phyloP scores from a whole-genome alignment of 2,888 invertebrate species.

The Protonemura montana region DNA sequence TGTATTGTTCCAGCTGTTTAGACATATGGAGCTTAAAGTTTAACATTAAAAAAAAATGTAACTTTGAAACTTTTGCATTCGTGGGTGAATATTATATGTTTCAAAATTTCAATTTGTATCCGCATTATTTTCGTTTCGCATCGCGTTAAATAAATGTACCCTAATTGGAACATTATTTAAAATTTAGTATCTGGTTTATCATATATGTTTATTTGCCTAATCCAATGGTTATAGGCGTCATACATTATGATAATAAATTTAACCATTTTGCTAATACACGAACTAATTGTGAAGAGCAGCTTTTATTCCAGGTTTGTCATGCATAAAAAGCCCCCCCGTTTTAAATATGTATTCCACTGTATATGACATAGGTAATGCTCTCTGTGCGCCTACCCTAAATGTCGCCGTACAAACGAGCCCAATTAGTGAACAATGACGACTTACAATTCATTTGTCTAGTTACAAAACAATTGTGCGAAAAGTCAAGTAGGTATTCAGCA shows the following conservation, averaged over 20 bases:
- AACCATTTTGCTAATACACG: not conserved
- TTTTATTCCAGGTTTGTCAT: not conserved
- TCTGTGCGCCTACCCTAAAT: not conserved
- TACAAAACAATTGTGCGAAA: not conserved
- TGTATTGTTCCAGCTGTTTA: not conserved
- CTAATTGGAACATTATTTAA: no score
- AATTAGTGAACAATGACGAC: not conserved
- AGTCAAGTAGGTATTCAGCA: not conserved
- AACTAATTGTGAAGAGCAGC: not conserved
- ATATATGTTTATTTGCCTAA: no score
- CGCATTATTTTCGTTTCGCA: no score
- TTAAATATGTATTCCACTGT: not conserved
- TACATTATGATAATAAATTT: no score
- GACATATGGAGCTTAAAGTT: not conserved
- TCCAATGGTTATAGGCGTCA: no score
- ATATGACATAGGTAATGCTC: not conserved
- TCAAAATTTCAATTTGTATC: no score
- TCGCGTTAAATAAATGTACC: no score
- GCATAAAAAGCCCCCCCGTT: not conserved
- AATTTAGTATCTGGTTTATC: no score
- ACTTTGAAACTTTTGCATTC: not conserved
- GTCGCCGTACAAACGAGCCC: not conserved
- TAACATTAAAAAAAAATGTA: not conserved
- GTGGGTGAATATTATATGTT: no score
- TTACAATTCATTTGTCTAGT: not conserved